Evolutionary conservation across 2,797 vertebrate genomes (phyloP), one percentile per base, ranked within the genome.

Genomic region (Siniperca obscura): DNA sequence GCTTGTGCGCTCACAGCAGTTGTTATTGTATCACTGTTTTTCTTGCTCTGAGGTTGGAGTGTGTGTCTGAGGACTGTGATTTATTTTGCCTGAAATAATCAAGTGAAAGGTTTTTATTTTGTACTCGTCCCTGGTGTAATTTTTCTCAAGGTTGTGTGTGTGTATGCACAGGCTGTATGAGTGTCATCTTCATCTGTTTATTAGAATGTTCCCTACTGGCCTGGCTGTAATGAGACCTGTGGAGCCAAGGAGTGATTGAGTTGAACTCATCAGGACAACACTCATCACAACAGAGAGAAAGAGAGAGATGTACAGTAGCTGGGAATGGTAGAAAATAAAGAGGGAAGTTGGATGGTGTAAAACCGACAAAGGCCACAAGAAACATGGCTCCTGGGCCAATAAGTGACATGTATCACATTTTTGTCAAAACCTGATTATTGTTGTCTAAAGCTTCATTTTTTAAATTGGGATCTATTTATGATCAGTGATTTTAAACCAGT

Each of bases 81-180:
- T 93, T 92, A 92, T 94, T 92, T 89, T 81, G 76, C 80, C 84
- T 78, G 85, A 92, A 94, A 91, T 91, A 93, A 93, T 92, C 90
- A 90, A 92, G 80, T 85, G 85, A 91, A 93, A 86, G 89, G 80
- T 84, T 85, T 90, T 88, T 93, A 87, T 93, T 93, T 90, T 77
- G 72, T 79, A 13, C 65, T 81, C 25, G 67, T 85, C 87, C 90
- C 89, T 11, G 78, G 87, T 81, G 89, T 90, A 76, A 88, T 93
- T 80, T 87, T 75, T 87, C 81, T 88, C 88, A 93, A 93, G 91
- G 89, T 91, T 94, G 89, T 62, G 85, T 82, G 44, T 80, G 80
- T 40, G 12, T 55, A 34, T 75, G 46, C 34, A 14, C 68, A 67
- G 70, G 53, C 75, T 77, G 80, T 67, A 62, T 22, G 81, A 85